phyloP scores from a whole-genome alignment of 2,113 vertebrate genomes.

The Hemichromis elongatus region DNA sequence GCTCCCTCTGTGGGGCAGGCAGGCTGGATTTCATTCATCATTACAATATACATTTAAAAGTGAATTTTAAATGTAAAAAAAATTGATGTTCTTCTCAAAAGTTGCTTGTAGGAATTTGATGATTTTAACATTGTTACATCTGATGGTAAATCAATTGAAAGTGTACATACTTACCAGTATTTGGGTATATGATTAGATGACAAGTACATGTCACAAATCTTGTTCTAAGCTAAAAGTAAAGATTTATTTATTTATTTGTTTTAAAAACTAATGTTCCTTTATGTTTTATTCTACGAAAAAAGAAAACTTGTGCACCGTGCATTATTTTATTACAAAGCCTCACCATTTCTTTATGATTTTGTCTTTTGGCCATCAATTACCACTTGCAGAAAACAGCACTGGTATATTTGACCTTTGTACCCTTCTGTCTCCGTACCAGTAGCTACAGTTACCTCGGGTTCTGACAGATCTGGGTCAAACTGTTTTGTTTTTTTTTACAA shows the following conservation, averaged over 20 bases:
- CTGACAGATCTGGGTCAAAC: too few species aligned
- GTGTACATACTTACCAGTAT: not conserved
- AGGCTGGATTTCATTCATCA: not conserved
- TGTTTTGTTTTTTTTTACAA: not conserved
- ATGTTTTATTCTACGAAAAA: not conserved
- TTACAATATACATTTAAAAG: not conserved
- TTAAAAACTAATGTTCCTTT: accelerated
- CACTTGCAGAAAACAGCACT: not conserved
- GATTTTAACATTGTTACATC: not conserved
- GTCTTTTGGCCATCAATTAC: not conserved
- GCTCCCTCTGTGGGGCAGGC: accelerated
- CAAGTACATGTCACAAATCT: not conserved
- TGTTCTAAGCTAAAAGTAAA: not conserved
- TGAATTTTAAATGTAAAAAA: not conserved
- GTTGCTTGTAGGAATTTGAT: not conserved
- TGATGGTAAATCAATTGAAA: not conserved
- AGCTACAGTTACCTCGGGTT: not conserved
- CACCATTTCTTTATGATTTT: not conserved
- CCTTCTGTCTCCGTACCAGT: not conserved
- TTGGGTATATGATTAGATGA: not conserved
- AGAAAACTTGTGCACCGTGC: not conserved
- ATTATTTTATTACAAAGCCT: accelerated
- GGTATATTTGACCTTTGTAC: not conserved
- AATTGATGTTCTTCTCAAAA: not conserved
- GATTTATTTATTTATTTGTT: not conserved